Conservation (phyloP, 1,140 invertebrate species). For the Drosophila parabipectinata region DNA sequence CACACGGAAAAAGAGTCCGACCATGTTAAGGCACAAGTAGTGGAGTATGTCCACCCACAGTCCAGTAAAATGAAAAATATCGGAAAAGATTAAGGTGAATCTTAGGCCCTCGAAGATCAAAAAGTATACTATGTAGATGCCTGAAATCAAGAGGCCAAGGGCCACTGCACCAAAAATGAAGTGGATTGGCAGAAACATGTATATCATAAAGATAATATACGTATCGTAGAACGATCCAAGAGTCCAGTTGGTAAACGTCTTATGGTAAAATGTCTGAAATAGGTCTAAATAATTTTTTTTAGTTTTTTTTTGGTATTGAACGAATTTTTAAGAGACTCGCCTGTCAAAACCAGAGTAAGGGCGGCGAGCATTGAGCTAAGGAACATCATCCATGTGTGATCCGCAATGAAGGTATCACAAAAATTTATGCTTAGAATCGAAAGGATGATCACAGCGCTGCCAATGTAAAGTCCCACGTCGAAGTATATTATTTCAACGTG, state of each 20-base stretch:
- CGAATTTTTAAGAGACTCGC: not conserved
- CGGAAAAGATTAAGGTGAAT: slow-evolving; percentile 85
- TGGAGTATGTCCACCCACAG: slow-evolving; percentile 88
- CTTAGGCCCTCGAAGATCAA: not conserved
- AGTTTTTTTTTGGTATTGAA: not conserved
- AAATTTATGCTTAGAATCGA: slow-evolving; percentile 84
- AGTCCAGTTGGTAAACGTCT: not conserved
- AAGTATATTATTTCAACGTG: slow-evolving; percentile 20
- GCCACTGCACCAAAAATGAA: slow-evolving; percentile 87
- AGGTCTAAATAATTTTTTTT: not conserved
- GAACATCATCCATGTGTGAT: slow-evolving; percentile 83
- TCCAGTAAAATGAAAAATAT: slow-evolving; percentile 13
- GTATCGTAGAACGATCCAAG: slow-evolving; percentile 86
- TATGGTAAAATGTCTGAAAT: not conserved
- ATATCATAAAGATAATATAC: slow-evolving; percentile 89
- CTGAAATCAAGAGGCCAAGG: slow-evolving; percentile 86
- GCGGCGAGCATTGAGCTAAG: slow-evolving; percentile 83
- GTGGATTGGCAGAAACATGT: slow-evolving; percentile 90
- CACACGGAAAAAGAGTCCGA: slow-evolving; percentile 93
- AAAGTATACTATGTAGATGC: slow-evolving; percentile 86
- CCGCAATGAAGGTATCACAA: slow-evolving; percentile 79
- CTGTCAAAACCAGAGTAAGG: slow-evolving; percentile 41
- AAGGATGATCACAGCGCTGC: slow-evolving; percentile 81
- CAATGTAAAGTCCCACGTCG: slow-evolving; percentile 76
- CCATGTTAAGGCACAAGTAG: slow-evolving; percentile 89